Evolutionary conservation across 2,113 vertebrate species (phyloP).

Genomic region (Gopherus evgoodei): DNA sequence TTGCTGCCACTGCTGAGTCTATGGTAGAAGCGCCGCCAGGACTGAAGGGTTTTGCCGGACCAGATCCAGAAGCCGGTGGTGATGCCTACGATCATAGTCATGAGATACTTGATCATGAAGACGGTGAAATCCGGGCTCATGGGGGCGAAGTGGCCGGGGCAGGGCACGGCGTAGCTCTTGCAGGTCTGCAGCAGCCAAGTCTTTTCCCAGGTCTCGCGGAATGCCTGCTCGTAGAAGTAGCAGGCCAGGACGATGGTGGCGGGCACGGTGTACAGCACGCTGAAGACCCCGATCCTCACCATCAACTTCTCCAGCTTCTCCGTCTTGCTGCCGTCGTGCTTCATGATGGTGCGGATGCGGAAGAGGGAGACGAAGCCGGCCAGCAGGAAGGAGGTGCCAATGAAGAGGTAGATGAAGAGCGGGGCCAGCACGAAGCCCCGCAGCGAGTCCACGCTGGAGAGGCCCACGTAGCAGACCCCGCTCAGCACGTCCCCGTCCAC

Average conservation of each 20-base stretch:
- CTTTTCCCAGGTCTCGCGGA: slow-evolving; percentile 90
- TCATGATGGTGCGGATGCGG: slow-evolving; percentile 98
- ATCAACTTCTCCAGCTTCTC: slow-evolving; percentile 94
- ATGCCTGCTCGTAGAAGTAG: slow-evolving; percentile 93
- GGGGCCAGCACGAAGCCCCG: slow-evolving; percentile 91
- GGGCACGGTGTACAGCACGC: slow-evolving; percentile 89
- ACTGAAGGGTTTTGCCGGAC: slow-evolving; percentile 93
- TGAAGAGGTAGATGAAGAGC: slow-evolving; percentile 91
- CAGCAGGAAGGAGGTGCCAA: slow-evolving; percentile 91
- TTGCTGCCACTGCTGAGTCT: slow-evolving; percentile 91
- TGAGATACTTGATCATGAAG: slow-evolving; percentile 96
- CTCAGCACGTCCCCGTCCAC: slow-evolving; percentile 94
- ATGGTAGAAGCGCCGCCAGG: slow-evolving; percentile 91
- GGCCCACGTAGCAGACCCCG: slow-evolving; percentile 93
- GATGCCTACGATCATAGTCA: slow-evolving; percentile 96
- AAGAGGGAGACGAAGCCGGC: slow-evolving; percentile 94
- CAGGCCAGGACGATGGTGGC: slow-evolving; percentile 91
- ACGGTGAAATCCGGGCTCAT: slow-evolving; percentile 91
- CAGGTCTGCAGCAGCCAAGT: slow-evolving; percentile 93
- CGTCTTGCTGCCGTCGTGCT: slow-evolving; percentile 97
- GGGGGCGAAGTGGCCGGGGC: slow-evolving; percentile 83
- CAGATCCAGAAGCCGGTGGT: slow-evolving; percentile 96
- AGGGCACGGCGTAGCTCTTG: slow-evolving; percentile 88
- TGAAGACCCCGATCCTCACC: slow-evolving; percentile 92
- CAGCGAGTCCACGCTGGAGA: slow-evolving; percentile 87